Conservation (phyloP, 2,797 vertebrate species). For the Threskiornis aethiopicus region DNA sequence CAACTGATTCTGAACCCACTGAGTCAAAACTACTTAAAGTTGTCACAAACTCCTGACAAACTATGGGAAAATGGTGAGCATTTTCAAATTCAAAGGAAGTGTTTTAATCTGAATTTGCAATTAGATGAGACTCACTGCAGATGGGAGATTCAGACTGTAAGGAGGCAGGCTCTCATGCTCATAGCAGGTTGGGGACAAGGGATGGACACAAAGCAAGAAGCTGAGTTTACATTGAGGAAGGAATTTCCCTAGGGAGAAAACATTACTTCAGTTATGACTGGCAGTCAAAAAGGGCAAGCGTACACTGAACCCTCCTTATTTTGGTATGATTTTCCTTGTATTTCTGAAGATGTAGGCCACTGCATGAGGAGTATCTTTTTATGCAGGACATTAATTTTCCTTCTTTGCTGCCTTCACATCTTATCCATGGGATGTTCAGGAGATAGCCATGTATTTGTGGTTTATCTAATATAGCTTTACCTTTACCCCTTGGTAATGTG, state of each 20-base stretch:
- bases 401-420: not conserved
- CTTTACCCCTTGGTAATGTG: not conserved
- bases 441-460: not conserved
- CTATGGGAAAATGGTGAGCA: not conserved
- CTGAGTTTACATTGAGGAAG: not conserved
- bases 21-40: constrained; percentile 30
- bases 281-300: not conserved
- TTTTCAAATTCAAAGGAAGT: constrained; percentile 31
- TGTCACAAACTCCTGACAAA: not conserved
- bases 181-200: not conserved
- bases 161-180: not conserved
- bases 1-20: constrained; percentile 6
- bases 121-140: constrained; percentile 10
- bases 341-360: not conserved
- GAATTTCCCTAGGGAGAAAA: not conserved
- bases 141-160: not conserved
- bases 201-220: not conserved
- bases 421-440: not conserved
- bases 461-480: not conserved
- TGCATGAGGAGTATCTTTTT: not conserved
- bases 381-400: not conserved
- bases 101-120: constrained; percentile 49
- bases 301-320: not conserved
- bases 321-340: not conserved
- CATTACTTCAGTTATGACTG: not conserved